Evolutionary conservation across 2,797 vertebrate genomes (phyloP).

Genomic region (Erpetoichthys calabaricus): DNA sequence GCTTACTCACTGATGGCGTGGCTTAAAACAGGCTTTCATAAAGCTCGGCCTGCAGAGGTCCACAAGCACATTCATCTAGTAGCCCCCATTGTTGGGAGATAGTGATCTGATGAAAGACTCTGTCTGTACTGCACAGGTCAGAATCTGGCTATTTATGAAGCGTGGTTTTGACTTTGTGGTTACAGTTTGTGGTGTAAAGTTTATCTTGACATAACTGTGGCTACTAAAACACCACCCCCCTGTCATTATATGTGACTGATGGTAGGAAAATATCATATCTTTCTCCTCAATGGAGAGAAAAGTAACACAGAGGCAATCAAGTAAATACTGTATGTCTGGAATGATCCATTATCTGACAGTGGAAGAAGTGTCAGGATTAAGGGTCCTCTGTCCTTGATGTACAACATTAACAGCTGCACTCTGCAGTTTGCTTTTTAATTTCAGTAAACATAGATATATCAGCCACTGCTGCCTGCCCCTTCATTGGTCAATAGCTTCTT

Average conservation of each 20-base stretch:
- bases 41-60: slow-evolving; percentile 8
- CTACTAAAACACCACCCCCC: slow-evolving; percentile 6
- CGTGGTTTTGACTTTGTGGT: slow-evolving; percentile 19
- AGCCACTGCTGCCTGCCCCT: slow-evolving; percentile 11
- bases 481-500: slow-evolving; percentile 31
- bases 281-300: not conserved
- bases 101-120: slow-evolving; percentile 20
- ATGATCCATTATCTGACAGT: too few species aligned
- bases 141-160: slow-evolving; percentile 17
- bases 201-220: slow-evolving; percentile 16
- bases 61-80: not conserved
- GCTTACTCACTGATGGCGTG: not conserved
- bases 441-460: too few species aligned
- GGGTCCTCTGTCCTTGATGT: too few species aligned
- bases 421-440: too few species aligned
- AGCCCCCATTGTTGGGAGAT: slow-evolving; percentile 17
- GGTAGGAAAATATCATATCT: slow-evolving; percentile 1
- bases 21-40: not conserved
- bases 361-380: too few species aligned
- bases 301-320: too few species aligned
- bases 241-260: slow-evolving; percentile 1
- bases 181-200: slow-evolving; percentile 12
- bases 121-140: slow-evolving; percentile 16
- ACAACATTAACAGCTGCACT: too few species aligned
- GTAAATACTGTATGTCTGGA: too few species aligned